Evolutionary conservation across 2,113 vertebrate species (phyloP).

Genomic region (Actinemys pallida): DNA sequence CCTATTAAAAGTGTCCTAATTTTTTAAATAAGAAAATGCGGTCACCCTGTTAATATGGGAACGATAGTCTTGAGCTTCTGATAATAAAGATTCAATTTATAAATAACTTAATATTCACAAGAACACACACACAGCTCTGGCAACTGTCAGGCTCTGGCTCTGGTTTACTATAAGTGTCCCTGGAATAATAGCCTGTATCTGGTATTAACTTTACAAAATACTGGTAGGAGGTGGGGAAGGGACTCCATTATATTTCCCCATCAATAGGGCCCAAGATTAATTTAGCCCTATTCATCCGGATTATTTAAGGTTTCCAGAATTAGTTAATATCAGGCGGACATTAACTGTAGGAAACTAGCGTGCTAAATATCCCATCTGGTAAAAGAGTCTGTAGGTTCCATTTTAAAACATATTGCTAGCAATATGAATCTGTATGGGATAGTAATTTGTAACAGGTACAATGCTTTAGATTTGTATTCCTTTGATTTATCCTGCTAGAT

Average conservation of each 20-base stretch:
- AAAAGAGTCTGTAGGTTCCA: background rate
- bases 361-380: background rate
- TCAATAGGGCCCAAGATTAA: background rate
- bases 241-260: background rate
- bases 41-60: background rate
- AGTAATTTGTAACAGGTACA: background rate
- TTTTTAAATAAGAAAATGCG: background rate
- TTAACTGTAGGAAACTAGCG: background rate
- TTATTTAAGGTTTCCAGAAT: background rate
- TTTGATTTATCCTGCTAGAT: background rate
- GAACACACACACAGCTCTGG: background rate
- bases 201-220: background rate
- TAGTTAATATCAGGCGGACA: background rate
- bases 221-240: background rate
- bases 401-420: background rate
- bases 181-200: background rate
- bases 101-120: background rate
- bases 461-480: background rate
- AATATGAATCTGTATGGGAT: background rate
- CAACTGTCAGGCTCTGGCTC: background rate
- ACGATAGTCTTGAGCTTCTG: background rate
- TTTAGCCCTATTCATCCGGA: background rate
- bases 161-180: background rate
- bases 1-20: background rate
- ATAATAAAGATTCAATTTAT: slow-evolving; percentile 23